Evolutionary conservation across 2,888 invertebrate species (phyloP).

Genomic region (Corythucha ciliata): DNA sequence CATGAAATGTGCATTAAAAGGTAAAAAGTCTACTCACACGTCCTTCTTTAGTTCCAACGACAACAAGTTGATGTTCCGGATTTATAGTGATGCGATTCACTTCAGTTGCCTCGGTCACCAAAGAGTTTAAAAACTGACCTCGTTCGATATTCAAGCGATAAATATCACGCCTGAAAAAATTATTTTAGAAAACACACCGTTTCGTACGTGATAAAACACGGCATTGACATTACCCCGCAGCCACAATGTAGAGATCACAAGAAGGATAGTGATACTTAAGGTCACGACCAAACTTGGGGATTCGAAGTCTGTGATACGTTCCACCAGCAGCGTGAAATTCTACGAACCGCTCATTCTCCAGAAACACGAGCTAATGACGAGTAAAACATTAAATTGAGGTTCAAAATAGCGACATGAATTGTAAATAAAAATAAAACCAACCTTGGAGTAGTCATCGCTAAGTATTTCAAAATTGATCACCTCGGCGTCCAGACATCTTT

Average conservation of each 20-base stretch:
- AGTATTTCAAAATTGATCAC: slow-evolving; percentile 86
- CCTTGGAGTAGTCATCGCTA: slow-evolving; percentile 94
- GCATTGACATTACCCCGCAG: slow-evolving; percentile 55
- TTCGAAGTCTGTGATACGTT: slow-evolving; percentile 76
- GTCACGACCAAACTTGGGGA: slow-evolving; percentile 93
- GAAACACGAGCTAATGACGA: slow-evolving; percentile 64
- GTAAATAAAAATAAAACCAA: slow-evolving; percentile 41
- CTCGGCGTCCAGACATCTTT: slow-evolving; percentile 94
- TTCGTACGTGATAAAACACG: neutral
- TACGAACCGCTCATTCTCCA: slow-evolving; percentile 82
- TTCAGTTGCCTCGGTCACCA: slow-evolving; percentile 54
- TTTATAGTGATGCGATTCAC: slow-evolving; percentile 75
- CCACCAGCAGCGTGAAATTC: slow-evolving; percentile 95
- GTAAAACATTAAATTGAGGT: neutral
- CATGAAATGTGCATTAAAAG: neutral
- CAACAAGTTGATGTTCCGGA: slow-evolving; percentile 75
- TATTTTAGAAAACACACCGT: neutral
- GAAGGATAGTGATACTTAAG: slow-evolving; percentile 80
- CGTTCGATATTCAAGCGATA: slow-evolving; percentile 91
- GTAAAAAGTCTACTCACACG: slow-evolving; percentile 46
- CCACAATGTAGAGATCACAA: slow-evolving; percentile 88
- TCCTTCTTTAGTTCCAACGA: slow-evolving; percentile 82
- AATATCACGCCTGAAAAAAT: slow-evolving; percentile 59
- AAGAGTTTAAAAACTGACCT: slow-evolving; percentile 86
- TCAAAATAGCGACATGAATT: slow-evolving; percentile 26